A percentile compares a stretch with the other conserved stretches of the same genome.
These are phyloP conservation scores for Lasioglossum albipes DNA, from an alignment of 1,140 invertebrate genomes.

Conservation along the genomic window DNA sequence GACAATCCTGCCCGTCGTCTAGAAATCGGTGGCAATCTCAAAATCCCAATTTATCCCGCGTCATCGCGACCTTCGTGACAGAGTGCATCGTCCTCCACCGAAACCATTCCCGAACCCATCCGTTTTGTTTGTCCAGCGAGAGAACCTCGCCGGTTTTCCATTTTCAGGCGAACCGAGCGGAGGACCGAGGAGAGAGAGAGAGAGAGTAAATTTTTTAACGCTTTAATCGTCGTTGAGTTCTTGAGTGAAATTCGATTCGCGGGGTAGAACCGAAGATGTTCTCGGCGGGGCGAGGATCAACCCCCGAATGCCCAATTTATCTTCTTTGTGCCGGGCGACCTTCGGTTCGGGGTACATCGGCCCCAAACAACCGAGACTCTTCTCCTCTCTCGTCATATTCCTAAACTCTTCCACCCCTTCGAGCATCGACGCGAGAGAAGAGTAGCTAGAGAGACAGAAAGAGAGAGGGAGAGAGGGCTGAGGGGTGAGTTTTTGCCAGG, in stretches of 20 bases:
- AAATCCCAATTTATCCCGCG: conserved; percentile 44
- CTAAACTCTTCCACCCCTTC: conserved; percentile 31
- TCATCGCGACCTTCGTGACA: conserved; percentile 8
- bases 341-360: conserved; percentile 52
- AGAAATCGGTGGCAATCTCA: conserved; percentile 37
- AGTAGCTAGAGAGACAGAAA: no score
- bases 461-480: conserved; percentile 5
- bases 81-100: conserved; percentile 25
- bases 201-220: no score
- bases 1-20: not conserved
- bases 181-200: no score
- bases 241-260: not conserved
- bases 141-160: not conserved
- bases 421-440: not conserved
- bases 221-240: not conserved
- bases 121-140: not conserved
- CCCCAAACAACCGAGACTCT: conserved; percentile 22
- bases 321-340: conserved; percentile 46
- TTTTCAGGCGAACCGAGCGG: not conserved
- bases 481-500: conserved; percentile 55
- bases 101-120: conserved; percentile 1
- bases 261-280: conserved; percentile 1
- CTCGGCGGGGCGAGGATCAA: not conserved
- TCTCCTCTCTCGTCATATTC: conserved; percentile 18
- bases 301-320: conserved; percentile 61